Evolutionary conservation across 2,888 invertebrate species (phyloP), one percentile per base, ranked within the genome.

Genomic region (Andrena haemorrhoa): DNA sequence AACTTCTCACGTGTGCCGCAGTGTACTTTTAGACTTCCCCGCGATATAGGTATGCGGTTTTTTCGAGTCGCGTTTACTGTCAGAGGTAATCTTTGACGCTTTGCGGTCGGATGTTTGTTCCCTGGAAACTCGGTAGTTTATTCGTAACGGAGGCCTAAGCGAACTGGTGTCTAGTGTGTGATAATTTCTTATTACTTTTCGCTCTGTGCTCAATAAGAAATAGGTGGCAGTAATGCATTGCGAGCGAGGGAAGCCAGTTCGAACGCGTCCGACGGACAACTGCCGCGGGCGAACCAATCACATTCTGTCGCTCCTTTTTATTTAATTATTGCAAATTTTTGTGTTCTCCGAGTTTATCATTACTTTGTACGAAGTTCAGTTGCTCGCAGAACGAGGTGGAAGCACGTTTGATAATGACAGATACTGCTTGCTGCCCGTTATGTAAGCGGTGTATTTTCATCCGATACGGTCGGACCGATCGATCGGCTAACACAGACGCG

Each of bases 371-470:
- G 16, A 26, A 31, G 0, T 16, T 49, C 2, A 41, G 41, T 77
- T 49, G 10, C 20, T 1, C 0, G 16, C 8, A 6, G 31, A 26
- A 35, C 5, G 33, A 3, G 8, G 7, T 26, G 41, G 23, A 58
- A 69, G 31, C 10, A 26, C 8, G n/a, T 51, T 12, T 20, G 16
- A 26, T 8, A 41, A 63, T 79, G 73, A 74, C 73, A 68, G 69
- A 70, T 79, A 60, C 35, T 31, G 65, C 69, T 65, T 41, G 51
- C 35, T 61, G 61, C 29, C 5, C 65, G 71, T 80, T 76, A 80
- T 12, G 23, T 69, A 81, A 71, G 70, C 20, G 61, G 47, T 56
- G 75, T 51, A 79, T 79, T 75, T 82, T 74, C 74, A 71, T 71
- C 12, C 56, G 65, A 66, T 60, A 35, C 53, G 26, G 35, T 66